Base-by-base conservation (phyloP, 2,113 vertebrate species). In the Pholis gunnellus region DNA sequence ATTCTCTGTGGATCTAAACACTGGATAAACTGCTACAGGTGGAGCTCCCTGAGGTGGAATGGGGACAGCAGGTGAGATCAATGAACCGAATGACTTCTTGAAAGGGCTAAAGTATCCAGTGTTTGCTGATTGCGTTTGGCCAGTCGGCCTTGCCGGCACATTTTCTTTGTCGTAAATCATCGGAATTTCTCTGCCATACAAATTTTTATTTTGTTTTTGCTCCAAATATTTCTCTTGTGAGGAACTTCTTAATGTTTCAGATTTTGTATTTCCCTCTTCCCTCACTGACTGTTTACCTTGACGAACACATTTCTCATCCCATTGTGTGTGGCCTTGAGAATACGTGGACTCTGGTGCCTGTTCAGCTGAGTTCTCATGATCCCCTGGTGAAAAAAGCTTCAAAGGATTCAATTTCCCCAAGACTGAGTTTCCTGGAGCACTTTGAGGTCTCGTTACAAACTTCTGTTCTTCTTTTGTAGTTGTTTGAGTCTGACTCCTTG, bases 41-140 rank as follows among this genome's bases (percentile, higher is more conserved):
- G 92, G 89, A 78, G 85, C 83, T 82, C 57, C 91, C 40, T 7
- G 86, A 65, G 87, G 75, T 68, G 93, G 93, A 88, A 91, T 88
- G 83, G 84, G 90, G 81, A 84, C 76, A 72, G 94, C 89, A 86
- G 94, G 91, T 81, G 95, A 89, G 25, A 98, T 94, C 50, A 98
- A 84, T 1, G 97, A 97, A 91, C 95, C 97, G 59, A 97, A 91
- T 27, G 97, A 97, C 84, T 97, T 99, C 77, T 93, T 97, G 11
- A 98, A 96, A 6, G 97, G 97, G 61, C 93, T 96, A 74, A 98
- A 96, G 78, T 98, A 96, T 83, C 94, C 88, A 71, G 82, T 79
- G 76, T 87, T 93, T 66, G 88, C 64, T 65, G 86, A 38, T 44
- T 76, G 75, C 68, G 89, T 75, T 75, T 85, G 79, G 14, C 57